phyloP scores from a whole-genome alignment of 2,113 vertebrate genomes.

The Macrotis lagotis region DNA sequence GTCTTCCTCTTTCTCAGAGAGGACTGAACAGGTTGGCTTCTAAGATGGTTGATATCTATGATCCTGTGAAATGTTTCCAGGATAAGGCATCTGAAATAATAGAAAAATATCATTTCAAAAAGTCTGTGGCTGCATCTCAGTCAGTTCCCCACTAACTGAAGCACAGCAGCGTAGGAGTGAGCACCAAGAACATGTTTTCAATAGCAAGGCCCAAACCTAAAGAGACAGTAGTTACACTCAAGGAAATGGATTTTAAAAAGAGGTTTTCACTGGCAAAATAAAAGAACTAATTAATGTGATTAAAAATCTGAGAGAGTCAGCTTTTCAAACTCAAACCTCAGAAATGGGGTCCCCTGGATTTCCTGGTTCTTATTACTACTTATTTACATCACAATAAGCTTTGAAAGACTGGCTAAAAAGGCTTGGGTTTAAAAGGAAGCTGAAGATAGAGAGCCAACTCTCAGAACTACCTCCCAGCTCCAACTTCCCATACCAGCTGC shows the following conservation, averaged over 20 bases:
- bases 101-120: conserved; percentile 45
- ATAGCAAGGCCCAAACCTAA: conserved; percentile 22
- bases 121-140: conserved; percentile 49
- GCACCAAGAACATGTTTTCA: conserved; percentile 42
- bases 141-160: conserved; percentile 41
- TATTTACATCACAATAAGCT: not conserved
- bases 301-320: conserved; percentile 23
- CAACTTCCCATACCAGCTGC: conserved; percentile 40
- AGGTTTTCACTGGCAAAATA: conserved; percentile 32
- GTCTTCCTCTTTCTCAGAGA: not conserved
- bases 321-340: conserved; percentile 53
- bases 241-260: conserved; percentile 55
- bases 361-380: conserved; percentile 37
- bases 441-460: conserved; percentile 48
- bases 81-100: conserved; percentile 36
- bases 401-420: conserved; percentile 40
- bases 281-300: conserved; percentile 38
- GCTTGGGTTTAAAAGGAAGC: conserved; percentile 44
- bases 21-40: not conserved
- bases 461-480: conserved; percentile 1
- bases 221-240: conserved; percentile 33
- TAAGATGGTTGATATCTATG: not conserved
- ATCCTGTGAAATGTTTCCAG: not conserved
- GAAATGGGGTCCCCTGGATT: not conserved
- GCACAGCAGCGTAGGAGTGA: conserved; percentile 31